phyloP scores from a whole-genome alignment of 2,888 invertebrate genomes.

The Limenitis camilla region DNA sequence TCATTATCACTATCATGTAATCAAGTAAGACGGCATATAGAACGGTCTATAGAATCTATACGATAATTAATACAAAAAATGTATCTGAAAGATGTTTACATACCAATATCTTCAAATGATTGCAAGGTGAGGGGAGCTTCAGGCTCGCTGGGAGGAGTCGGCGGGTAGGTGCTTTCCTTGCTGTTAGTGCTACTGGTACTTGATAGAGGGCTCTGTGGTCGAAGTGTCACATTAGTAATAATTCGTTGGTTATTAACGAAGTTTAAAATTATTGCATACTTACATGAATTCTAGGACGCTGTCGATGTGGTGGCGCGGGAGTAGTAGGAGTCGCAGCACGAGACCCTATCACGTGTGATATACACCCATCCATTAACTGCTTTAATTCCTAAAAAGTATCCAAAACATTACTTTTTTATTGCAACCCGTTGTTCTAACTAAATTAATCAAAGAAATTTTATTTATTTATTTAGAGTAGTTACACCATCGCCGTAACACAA shows the following conservation, averaged over 20 bases:
- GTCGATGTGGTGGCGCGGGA: constrained; percentile 34
- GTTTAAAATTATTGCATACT: constrained; percentile 11
- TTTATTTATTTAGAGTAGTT: too few relatives aligned
- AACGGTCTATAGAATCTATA: too few relatives aligned
- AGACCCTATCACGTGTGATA: constrained; percentile 88
- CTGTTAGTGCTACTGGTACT: constrained; percentile 31
- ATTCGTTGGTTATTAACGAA: too few relatives aligned
- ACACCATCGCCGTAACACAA: too few relatives aligned
- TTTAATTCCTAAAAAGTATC: constrained; percentile 82
- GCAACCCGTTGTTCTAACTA: too few relatives aligned
- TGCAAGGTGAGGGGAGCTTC: constrained; percentile 39
- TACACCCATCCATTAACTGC: constrained; percentile 86
- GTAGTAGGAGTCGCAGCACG: constrained; percentile 44
- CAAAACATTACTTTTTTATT: too few relatives aligned
- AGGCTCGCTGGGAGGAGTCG: constrained; percentile 55
- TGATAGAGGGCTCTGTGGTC: constrained; percentile 45
- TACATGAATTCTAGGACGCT: constrained; percentile 38
- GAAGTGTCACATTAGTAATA: too few relatives aligned
- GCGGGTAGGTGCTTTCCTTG: constrained; percentile 33
- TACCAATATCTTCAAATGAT: constrained; percentile 31
- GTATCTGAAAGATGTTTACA: too few relatives aligned
- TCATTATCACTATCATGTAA: too few relatives aligned
- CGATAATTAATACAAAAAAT: too few relatives aligned
- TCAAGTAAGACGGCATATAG: too few relatives aligned
- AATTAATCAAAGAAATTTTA: too few relatives aligned